Evolutionary conservation across 1,140 invertebrate genomes (phyloP).

Genomic region (Venturia canescens): DNA sequence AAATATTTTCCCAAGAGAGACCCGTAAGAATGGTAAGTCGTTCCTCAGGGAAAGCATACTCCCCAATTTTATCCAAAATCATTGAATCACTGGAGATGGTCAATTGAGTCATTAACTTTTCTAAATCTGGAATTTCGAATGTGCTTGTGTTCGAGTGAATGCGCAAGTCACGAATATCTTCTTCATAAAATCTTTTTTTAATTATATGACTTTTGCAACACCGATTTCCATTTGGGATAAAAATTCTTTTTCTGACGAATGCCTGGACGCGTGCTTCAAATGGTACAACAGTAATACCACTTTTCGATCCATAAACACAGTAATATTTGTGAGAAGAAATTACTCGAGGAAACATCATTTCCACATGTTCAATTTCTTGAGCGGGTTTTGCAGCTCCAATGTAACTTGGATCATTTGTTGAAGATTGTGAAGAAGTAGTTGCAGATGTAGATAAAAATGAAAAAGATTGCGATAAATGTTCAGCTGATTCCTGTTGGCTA

Average conservation of each 20-base stretch:
- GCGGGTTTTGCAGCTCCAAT: too few species aligned
- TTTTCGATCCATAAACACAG: neutral
- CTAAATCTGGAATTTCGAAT: neutral
- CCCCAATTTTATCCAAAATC: conserved; percentile 8
- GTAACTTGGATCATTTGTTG: too few species aligned
- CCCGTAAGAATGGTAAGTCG: neutral
- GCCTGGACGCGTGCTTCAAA: conserved; percentile 4
- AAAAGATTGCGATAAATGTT: too few species aligned
- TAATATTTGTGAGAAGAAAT: neutral
- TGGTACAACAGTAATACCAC: neutral
- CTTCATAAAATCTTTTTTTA: conserved; percentile 27
- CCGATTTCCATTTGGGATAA: conserved; percentile 38
- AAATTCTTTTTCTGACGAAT: conserved; percentile 33
- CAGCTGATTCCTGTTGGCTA: too few species aligned
- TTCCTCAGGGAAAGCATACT: neutral
- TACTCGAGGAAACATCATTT: neutral
- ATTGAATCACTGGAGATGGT: neutral
- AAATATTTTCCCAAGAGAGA: conserved; percentile 11
- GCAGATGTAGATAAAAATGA: too few species aligned
- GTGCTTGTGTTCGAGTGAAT: neutral
- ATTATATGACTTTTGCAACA: conserved; percentile 41
- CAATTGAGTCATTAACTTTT: neutral
- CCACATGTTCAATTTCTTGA: neutral
- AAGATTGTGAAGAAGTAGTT: too few species aligned
- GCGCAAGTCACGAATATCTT: neutral